phyloP scores from a whole-genome alignment of 2,113 vertebrate species.

The Xyliphius kryptos region DNA sequence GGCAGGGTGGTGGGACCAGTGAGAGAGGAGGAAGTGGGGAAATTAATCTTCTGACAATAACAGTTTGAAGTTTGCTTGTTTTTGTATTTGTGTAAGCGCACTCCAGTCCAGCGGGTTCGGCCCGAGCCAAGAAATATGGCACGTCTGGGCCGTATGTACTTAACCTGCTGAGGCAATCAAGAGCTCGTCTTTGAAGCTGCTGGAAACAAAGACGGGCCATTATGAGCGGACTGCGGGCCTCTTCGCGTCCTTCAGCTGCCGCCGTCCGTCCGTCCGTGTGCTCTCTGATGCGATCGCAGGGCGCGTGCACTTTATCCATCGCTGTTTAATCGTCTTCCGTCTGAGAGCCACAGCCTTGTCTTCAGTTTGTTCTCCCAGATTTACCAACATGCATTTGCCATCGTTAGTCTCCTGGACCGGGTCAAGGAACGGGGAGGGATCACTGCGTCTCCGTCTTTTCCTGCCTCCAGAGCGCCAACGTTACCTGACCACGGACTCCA shows the following conservation, averaged over 20 bases:
- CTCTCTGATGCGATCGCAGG: too few relatives aligned
- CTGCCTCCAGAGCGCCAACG: too few relatives aligned
- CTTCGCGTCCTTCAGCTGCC: conserved; percentile 3
- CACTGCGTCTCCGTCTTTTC: too few relatives aligned
- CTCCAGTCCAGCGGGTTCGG: not conserved
- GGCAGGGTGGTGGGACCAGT: conserved; percentile 49
- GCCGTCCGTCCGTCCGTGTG: too few relatives aligned
- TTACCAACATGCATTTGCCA: too few relatives aligned
- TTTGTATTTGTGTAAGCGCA: conserved; percentile 40
- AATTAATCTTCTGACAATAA: conserved; percentile 52
- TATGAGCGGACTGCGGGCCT: conserved; percentile 2
- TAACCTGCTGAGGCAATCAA: conserved; percentile 25
- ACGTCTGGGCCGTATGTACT: conserved; percentile 19
- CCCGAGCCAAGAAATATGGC: conserved; percentile 18
- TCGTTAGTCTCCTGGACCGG: too few relatives aligned
- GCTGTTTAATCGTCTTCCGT: too few relatives aligned
- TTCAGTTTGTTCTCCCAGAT: too few relatives aligned
- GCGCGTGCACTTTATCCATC: too few relatives aligned
- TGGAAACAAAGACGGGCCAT: conserved; percentile 11
- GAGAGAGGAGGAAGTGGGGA: conserved; percentile 31
- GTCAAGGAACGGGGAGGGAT: too few relatives aligned
- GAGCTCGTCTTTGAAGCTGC: conserved; percentile 13
- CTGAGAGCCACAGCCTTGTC: too few relatives aligned
- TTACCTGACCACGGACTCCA: too few relatives aligned
- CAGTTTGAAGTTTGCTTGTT: conserved; percentile 42